Base-by-base conservation (phyloP, 2,888 invertebrate species). In the Megalurothrips usitatus region DNA sequence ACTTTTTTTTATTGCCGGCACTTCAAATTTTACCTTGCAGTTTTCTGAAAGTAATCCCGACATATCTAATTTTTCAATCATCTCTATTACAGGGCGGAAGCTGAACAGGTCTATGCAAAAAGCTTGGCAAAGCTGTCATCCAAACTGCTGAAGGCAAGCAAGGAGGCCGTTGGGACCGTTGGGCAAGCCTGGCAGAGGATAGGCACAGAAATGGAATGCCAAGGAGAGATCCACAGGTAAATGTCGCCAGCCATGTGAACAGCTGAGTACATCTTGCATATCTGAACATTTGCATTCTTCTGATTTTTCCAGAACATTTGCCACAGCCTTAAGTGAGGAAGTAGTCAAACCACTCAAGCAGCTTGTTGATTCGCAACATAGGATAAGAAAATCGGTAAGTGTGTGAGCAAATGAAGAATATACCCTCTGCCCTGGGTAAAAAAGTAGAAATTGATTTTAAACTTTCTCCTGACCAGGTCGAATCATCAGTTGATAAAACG, bases 101-200 rank as follows among this genome's bases (percentile, higher is more conserved):
- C 96, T 81, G 97, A 98, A 89, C 91, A 93, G 81, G 93, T 93
- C 85, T 98, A 97, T 87, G 95, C 97, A 80, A 97, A 97, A 90
- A 94, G 94, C 83, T 89, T 98, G 83, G 92, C 94, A 82, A 97
- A 96, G 89, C 90, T 97, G 85, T 95, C 96, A 83, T 90, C 91
- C 78, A 97, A 97, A 89, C 89, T 97, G 83, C 91, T 93, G 85
- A 94, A 96, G 87, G 94, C 95, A 0, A 87, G 91, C 34, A 89
- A 89, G 84, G 90, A 89, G 84, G 87, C 87, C 43, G 85, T 88
- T 79, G 90, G 89, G 52, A 88, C 94, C 80, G 91, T 97, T 84
- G 93, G 94, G 84, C 94, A 96, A 85, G 96, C 96, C 81, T 97
- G 97, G 96, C 94, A 95, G 87, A 92, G 94, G 84, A 95, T 96